Evolutionary conservation across 2,888 invertebrate genomes (phyloP).

Genomic region (Acleris cristana): DNA sequence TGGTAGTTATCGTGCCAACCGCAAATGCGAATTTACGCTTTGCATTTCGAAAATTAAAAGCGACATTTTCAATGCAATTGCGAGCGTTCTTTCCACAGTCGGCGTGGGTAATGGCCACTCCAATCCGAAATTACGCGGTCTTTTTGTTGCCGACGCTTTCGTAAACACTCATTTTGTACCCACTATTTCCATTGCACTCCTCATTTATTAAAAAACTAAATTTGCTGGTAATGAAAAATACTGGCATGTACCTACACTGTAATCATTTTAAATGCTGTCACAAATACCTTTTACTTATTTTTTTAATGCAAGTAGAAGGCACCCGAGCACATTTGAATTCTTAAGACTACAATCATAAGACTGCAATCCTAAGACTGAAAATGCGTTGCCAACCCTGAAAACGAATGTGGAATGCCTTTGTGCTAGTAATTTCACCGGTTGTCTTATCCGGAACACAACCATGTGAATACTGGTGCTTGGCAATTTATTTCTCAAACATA

Average conservation of each 20-base stretch:
- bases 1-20: conserved; percentile 71
- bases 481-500: too few relatives aligned
- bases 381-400: too few relatives aligned
- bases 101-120: conserved; percentile 79
- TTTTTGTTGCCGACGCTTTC: conserved; percentile 61
- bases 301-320: too few relatives aligned
- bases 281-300: too few relatives aligned
- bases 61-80: conserved; percentile 79
- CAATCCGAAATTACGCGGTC: conserved; percentile 72
- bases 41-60: conserved; percentile 81
- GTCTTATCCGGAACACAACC: too few relatives aligned
- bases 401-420: too few relatives aligned
- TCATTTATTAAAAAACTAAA: conserved; percentile 44
- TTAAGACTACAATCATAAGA: too few relatives aligned
- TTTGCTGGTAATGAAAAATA: conserved; percentile 23
- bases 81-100: conserved; percentile 73
- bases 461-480: too few relatives aligned
- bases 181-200: conserved; percentile 55
- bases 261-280: too few relatives aligned
- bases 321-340: too few relatives aligned
- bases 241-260: not conserved
- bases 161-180: conserved; percentile 69
- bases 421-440: too few relatives aligned
- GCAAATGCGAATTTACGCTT: conserved; percentile 79
- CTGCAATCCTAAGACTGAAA: too few relatives aligned